Percentiles rank a stretch among this genome's conserved stretches.
Evolutionary conservation across 2,797 vertebrate genomes (phyloP).

Genomic region (Smutsia temminckii): DNA sequence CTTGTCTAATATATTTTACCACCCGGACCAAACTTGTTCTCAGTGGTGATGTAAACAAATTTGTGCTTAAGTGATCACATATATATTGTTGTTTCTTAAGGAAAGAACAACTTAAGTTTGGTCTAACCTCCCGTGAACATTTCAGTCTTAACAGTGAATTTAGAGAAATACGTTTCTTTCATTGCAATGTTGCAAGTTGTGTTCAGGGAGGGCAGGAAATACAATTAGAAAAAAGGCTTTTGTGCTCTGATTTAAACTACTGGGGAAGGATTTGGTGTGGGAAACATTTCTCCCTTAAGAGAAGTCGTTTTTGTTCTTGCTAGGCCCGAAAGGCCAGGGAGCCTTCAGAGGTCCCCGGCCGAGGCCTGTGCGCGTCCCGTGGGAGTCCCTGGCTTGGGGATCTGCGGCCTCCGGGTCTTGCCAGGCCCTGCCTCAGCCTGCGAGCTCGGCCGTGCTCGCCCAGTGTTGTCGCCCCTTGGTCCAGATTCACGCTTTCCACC

Average conservation of each 20-base stretch:
- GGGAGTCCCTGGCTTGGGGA: not conserved
- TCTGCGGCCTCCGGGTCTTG: not conserved
- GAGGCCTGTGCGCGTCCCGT: not conserved
- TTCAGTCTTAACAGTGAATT: not conserved
- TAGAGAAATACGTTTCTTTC: not conserved
- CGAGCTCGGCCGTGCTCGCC: not conserved
- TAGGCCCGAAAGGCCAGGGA: not conserved
- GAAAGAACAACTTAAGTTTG: not conserved
- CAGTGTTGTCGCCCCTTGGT: not conserved
- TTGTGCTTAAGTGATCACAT: not conserved
- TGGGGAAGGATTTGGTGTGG: not conserved
- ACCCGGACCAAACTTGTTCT: slow-evolving; percentile 1
- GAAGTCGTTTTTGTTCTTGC: not conserved
- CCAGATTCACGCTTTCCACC: not conserved
- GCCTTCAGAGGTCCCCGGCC: not conserved
- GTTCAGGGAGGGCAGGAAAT: not conserved
- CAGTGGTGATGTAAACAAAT: not conserved
- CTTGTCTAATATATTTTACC: not conserved
- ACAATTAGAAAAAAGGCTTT: not conserved
- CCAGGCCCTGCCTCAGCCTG: not conserved
- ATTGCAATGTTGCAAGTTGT: not conserved
- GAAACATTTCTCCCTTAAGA: slow-evolving; percentile 5
- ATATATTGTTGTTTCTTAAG: not conserved
- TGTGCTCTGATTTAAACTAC: not conserved
- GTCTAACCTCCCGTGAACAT: not conserved